Evolutionary conservation across 2,113 vertebrate genomes (phyloP).

Genomic region (Acrocephalus kingi): DNA sequence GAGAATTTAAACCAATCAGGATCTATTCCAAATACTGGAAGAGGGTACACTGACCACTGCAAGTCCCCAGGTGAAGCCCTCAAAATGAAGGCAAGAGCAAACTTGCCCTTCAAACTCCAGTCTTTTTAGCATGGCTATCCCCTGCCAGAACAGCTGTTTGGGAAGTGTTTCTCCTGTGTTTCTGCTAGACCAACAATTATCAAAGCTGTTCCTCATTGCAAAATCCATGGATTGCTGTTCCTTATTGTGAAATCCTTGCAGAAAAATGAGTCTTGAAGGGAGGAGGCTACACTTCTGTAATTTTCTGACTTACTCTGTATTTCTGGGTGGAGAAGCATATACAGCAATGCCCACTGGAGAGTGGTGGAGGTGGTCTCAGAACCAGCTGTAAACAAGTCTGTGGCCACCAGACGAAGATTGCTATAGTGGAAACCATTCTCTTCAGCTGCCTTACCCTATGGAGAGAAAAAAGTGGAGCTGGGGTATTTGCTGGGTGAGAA

Average conservation of each 20-base stretch:
- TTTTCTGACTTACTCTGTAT: constrained; percentile 70
- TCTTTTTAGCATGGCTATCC: background rate
- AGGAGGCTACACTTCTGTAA: background rate
- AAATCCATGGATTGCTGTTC: background rate
- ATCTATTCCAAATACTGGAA: background rate
- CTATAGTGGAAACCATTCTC: constrained; percentile 48
- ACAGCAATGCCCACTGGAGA: constrained; percentile 71
- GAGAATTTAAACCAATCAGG: background rate
- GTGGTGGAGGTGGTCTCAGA: constrained; percentile 61
- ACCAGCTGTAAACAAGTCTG: constrained; percentile 64
- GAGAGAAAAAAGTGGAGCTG: background rate
- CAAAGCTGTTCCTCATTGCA: background rate
- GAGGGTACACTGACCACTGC: background rate
- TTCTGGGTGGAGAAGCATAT: constrained; percentile 70
- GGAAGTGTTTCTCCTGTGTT: background rate
- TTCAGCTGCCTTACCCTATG: constrained; percentile 54
- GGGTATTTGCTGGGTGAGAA: background rate
- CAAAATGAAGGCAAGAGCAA: fast-evolving
- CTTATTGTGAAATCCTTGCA: fast-evolving
- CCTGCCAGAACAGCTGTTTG: background rate
- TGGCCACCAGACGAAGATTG: constrained; percentile 40
- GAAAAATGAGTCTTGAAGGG: background rate
- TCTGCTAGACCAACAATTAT: background rate
- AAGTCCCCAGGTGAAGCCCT: background rate
- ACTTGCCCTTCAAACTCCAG: background rate